Evolutionary conservation across 1,140 invertebrate genomes (phyloP).

Genomic region (Tetragonula clypearis): DNA sequence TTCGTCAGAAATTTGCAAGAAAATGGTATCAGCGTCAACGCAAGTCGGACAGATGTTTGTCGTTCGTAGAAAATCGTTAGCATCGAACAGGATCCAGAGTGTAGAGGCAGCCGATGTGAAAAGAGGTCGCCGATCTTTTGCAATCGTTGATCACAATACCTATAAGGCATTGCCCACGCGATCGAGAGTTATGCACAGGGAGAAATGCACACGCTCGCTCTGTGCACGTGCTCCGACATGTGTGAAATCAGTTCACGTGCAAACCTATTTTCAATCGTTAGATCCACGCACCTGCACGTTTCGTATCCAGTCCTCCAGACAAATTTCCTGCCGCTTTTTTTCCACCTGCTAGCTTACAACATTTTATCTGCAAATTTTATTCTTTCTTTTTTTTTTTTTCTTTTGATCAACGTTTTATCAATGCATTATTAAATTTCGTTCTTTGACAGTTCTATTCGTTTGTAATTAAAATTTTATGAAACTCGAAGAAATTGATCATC

Average conservation of each 20-base stretch:
- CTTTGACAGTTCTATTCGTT: no score
- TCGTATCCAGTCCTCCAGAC: no score
- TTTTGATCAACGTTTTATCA: no score
- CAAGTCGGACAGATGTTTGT: background rate
- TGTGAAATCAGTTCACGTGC: slow-evolving; percentile 55
- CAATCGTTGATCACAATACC: slow-evolving; percentile 56
- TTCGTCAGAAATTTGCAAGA: no score
- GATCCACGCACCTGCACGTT: slow-evolving; percentile 26
- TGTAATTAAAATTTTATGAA: no score
- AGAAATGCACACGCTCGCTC: slow-evolving; percentile 40
- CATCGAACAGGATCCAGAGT: slow-evolving; percentile 40
- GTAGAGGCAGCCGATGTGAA: slow-evolving; percentile 31
- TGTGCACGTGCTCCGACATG: slow-evolving; percentile 51
- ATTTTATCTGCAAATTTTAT: no score
- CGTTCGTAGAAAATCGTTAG: slow-evolving; percentile 21
- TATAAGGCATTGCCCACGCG: slow-evolving; percentile 59
- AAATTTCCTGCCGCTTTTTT: no score
- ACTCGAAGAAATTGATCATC: no score
- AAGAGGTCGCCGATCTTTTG: slow-evolving; percentile 54
- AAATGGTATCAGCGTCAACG: background rate
- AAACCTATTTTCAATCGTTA: slow-evolving; percentile 32
- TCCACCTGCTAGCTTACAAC: no score
- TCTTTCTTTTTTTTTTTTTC: no score
- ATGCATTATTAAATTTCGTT: no score
- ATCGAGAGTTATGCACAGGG: slow-evolving; percentile 44